Evolutionary conservation across 1,140 invertebrate genomes (phyloP), one percentile per base, ranked within the genome.

Genomic region (Physella acuta): DNA sequence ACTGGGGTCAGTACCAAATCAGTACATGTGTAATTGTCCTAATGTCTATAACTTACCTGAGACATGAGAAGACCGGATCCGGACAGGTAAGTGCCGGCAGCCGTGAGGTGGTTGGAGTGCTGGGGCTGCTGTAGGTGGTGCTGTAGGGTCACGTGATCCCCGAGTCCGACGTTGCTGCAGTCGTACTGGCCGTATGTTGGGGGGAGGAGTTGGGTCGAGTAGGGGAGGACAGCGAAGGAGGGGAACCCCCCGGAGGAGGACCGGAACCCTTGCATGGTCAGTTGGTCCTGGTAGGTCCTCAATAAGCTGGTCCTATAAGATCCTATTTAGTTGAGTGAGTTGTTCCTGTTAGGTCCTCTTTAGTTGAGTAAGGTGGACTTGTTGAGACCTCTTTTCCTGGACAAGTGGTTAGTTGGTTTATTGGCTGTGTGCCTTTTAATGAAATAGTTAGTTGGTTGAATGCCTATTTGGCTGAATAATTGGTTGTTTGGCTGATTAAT

Each of bases 61-160:
- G 62, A 64, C 62, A 64, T 64, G 30, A 64, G 49, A 51, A 64
- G 24, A 11, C 62, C 62, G 26, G 62, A 64, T 14, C 44, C 33
- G 1, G 44, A 28, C 1, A 64, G 31, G 20, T 31, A 64, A 1
- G 16, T 26, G 4, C 26, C 26, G 26, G 11, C 3, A 8, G 62
- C 20, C 17, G 62, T 3, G 28, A 51, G 62, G 14, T 51, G 62
- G 44, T 31, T 26, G 16, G 14, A 2, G 31, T 55, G 52, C 34
- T 30, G 49, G 17, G 26, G 49, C 34, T 64, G 62, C 3, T 1
- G 34, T 49, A 33, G 39, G 14, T 51, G 62, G 3, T 30, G 44
- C 3, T 49, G 26, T 33, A n/a, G 24, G 33, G 30, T 30, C 60
- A 26, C n/a, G 17, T 44, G 60, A 37, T 62, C 34, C 30, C 14